A percentile compares a stretch with the other conserved stretches of the same genome.
phyloP scores from a whole-genome alignment of 2,797 vertebrate species.

The Eulemur mongoz region DNA sequence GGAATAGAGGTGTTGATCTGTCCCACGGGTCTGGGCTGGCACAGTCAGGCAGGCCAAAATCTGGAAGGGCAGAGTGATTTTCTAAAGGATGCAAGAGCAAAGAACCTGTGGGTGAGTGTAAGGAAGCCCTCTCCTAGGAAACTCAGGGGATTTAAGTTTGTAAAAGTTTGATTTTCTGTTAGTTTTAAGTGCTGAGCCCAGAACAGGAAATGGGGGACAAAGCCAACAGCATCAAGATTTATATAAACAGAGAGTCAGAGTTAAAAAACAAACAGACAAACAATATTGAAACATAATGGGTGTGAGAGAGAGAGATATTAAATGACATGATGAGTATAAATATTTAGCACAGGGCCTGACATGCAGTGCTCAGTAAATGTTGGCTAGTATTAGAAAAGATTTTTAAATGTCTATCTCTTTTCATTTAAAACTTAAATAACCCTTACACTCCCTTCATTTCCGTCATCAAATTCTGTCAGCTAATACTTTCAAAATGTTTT shows the following conservation, averaged over 20 bases:
- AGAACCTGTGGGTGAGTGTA: not conserved
- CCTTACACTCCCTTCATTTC: not conserved
- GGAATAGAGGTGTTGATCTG: not conserved
- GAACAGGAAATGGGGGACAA: not conserved
- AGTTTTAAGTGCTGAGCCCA: not conserved
- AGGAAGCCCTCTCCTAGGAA: not conserved
- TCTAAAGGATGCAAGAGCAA: not conserved
- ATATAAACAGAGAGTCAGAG: not conserved
- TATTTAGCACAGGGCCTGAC: too few species aligned
- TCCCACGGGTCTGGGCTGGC: not conserved
- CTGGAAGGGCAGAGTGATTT: conserved; percentile 1
- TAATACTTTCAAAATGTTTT: not conserved
- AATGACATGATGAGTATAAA: not conserved
- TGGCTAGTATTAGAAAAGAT: not conserved
- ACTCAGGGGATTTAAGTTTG: not conserved
- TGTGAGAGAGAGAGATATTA: not conserved
- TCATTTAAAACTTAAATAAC: not conserved
- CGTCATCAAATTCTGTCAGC: not conserved
- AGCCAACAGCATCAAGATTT: not conserved
- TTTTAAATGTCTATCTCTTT: not conserved
- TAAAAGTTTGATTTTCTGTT: not conserved
- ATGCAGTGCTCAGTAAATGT: not conserved
- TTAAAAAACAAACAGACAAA: not conserved
- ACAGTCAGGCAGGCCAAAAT: not conserved
- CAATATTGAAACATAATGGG: not conserved